Evolutionary conservation across 1,140 invertebrate genomes (phyloP), one percentile per base, ranked within the genome.

Genomic region (Cotesia glomerata): DNA sequence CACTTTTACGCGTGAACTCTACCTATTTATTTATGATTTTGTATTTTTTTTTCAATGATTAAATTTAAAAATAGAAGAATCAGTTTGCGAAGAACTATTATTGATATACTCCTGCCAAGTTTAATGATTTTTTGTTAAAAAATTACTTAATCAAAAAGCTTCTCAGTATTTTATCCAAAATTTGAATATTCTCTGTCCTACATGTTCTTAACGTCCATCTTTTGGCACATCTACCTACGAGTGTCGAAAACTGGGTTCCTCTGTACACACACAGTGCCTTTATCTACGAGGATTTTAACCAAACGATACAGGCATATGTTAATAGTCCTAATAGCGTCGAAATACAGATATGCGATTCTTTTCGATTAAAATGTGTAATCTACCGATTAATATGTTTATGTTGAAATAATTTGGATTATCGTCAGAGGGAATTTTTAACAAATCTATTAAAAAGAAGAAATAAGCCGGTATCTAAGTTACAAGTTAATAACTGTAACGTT

Each of bases 131-230:
- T n/a, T n/a, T n/a, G n/a, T n/a, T n/a, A n/a, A n/a, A n/a, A n/a
- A n/a, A n/a, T n/a, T n/a, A n/a, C n/a, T n/a, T n/a, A n/a, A n/a
- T n/a, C n/a, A n/a, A n/a, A n/a, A n/a, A n/a, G n/a, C n/a, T n/a
- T n/a, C n/a, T n/a, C n/a, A n/a, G n/a, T n/a, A n/a, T n/a, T n/a
- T n/a, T n/a, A n/a, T n/a, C n/a, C n/a, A n/a, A n/a, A n/a, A n/a
- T n/a, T n/a, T n/a, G n/a, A n/a, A n/a, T n/a, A n/a, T n/a, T n/a
- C n/a, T n/a, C n/a, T n/a, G n/a, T n/a, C n/a, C n/a, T n/a, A n/a
- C n/a, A n/a, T n/a, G n/a, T n/a, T n/a, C n/a, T n/a, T n/a, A 77
- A 77, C 49, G 69, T 77, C 3, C 75, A 77, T 72, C 35, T 65
- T 5, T 72, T 76, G 18, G 7, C 62, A 0, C 76, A 76, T 69